phyloP scores from a whole-genome alignment of 2,113 vertebrate species.

The Trichomycterus rosablanca region DNA sequence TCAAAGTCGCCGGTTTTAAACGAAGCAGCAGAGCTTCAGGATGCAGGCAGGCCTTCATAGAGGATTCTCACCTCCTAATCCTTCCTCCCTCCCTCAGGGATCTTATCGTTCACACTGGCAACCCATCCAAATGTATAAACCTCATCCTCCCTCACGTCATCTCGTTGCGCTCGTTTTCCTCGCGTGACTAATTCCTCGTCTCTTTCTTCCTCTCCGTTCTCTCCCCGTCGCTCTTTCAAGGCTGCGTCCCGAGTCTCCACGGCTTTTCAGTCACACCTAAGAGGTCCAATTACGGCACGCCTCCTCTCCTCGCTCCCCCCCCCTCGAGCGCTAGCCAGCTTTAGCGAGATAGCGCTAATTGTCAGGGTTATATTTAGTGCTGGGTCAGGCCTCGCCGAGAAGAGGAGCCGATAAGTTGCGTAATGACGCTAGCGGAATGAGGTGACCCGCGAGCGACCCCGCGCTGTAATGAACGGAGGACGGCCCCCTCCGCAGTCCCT shows the following conservation, averaged over 20 bases:
- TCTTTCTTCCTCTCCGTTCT: not conserved
- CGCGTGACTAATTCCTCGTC: slow-evolving; percentile 52
- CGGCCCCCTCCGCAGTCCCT: slow-evolving; percentile 12
- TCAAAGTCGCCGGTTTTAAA: slow-evolving; percentile 27
- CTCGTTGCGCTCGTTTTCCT: slow-evolving; percentile 26
- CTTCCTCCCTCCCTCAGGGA: slow-evolving; percentile 57
- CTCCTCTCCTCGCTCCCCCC: slow-evolving; percentile 35
- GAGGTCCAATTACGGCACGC: slow-evolving; percentile 41
- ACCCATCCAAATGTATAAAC: slow-evolving; percentile 76
- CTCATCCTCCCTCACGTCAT: slow-evolving; percentile 48
- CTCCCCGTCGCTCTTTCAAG: slow-evolving; percentile 9
- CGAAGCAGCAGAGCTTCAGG: not conserved
- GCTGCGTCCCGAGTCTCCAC: slow-evolving; percentile 15
- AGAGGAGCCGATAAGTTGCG: slow-evolving; percentile 43
- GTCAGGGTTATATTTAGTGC: slow-evolving; percentile 53
- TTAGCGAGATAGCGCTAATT: slow-evolving; percentile 50
- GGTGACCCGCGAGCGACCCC: slow-evolving; percentile 37
- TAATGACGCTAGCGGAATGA: slow-evolving; percentile 45
- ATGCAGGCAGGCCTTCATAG: slow-evolving; percentile 13
- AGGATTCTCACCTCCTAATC: slow-evolving; percentile 14
- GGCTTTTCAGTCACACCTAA: slow-evolving; percentile 31
- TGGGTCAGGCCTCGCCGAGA: slow-evolving; percentile 48
- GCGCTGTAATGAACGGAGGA: slow-evolving; percentile 39
- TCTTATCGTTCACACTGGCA: slow-evolving; percentile 69
- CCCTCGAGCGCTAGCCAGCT: slow-evolving; percentile 26